A percentile compares a stretch with the other conserved stretches of the same genome.
Conservation (phyloP, 2,888 invertebrate species). For the Muschampia plurimacula region DNA sequence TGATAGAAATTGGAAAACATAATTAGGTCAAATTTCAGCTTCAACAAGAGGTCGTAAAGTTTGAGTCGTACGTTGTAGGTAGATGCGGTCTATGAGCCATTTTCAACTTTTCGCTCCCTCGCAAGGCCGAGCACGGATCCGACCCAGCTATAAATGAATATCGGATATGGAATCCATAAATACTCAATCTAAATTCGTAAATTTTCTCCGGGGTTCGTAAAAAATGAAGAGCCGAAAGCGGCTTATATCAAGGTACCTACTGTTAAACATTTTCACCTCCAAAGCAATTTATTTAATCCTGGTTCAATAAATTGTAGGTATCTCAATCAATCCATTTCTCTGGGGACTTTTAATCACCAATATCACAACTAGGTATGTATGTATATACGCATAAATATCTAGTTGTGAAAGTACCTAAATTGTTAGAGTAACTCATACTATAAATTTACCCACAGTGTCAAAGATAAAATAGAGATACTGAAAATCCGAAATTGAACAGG, state of each 20-base stretch:
- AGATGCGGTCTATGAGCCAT: conserved; percentile 51
- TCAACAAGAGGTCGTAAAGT: conserved; percentile 14
- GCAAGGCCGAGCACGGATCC: conserved; percentile 58
- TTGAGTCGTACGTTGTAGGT: conserved; percentile 10
- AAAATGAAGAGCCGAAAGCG: conserved; percentile 72
- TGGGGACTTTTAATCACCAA: conserved; percentile 17
- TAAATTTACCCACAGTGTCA: conserved; percentile 53
- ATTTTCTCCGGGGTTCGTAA: conserved; percentile 68
- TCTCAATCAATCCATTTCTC: conserved; percentile 23
- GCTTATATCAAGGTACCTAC: conserved; percentile 61
- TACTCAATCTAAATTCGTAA: conserved; percentile 78
- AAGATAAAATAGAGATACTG: conserved; percentile 69
- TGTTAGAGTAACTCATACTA: no score
- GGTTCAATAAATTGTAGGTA: conserved; percentile 32
- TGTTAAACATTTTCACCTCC: conserved; percentile 63
- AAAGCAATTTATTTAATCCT: conserved; percentile 56
- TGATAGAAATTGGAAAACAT: not conserved
- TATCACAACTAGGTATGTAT: no score
- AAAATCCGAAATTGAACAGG: conserved; percentile 79
- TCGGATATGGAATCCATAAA: conserved; percentile 76
- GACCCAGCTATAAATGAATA: conserved; percentile 68
- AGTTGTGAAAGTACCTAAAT: conserved; percentile 34
- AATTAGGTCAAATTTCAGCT: conserved; percentile 11
- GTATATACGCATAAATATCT: conserved; percentile 44
- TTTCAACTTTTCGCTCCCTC: conserved; percentile 60